Percentiles rank a stretch among this genome's conserved stretches.
These are phyloP conservation scores for Notolabrus celidotus DNA, from an alignment of 2,797 vertebrate genomes.

Conservation along the genomic window DNA sequence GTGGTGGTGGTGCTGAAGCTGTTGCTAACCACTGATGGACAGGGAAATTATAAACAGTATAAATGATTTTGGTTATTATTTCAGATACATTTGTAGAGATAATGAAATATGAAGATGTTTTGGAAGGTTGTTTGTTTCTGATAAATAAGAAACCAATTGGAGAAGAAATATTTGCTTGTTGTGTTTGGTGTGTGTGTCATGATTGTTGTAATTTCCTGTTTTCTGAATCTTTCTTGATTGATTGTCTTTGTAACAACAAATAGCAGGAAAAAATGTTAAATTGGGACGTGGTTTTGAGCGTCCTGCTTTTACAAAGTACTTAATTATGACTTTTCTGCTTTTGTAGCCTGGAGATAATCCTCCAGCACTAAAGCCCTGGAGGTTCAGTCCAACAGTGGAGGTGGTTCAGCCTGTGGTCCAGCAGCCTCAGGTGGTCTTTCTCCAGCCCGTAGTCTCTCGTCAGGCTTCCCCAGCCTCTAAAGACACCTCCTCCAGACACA, in stretches of 20 bases:
- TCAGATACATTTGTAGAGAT: not conserved
- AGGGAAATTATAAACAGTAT: not conserved
- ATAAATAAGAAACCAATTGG: not conserved
- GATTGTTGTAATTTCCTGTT: not conserved
- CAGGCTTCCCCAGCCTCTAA: conserved; percentile 71
- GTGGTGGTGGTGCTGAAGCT: not conserved
- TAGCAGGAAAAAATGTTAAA: no score
- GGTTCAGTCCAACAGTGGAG: conserved; percentile 82
- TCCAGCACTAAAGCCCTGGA: conserved; percentile 87
- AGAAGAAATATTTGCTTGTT: not conserved
- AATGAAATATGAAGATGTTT: no score
- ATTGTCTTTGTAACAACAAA: not conserved
- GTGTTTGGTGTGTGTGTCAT: not conserved
- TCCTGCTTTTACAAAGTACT: not conserved
- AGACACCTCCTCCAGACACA: conserved; percentile 81
- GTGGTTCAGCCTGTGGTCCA: conserved; percentile 81
- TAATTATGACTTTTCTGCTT: conserved; percentile 18
- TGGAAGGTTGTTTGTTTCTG: not conserved
- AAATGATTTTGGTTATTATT: not conserved
- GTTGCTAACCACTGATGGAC: not conserved
- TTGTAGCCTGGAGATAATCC: conserved; percentile 82
- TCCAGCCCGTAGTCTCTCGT: conserved; percentile 77
- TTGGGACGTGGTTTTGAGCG: no score
- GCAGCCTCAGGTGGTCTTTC: conserved; percentile 88
- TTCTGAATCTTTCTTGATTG: not conserved